These are phyloP conservation scores for Drosophila rubida DNA, from an alignment of 2,888 invertebrate species.

Conservation along the genomic window DNA sequence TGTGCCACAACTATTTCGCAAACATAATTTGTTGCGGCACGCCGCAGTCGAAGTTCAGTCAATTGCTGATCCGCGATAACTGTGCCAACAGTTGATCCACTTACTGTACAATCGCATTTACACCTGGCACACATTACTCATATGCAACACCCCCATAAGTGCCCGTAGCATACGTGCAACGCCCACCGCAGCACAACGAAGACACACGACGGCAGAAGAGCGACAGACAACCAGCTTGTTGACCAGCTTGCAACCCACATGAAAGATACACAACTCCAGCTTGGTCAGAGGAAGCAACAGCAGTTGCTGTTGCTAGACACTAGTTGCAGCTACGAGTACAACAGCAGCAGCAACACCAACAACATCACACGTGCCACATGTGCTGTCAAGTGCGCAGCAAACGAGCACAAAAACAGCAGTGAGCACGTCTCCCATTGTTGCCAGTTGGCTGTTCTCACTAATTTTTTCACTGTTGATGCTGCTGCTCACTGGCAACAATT, in stretches of 20 bases:
- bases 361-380: conserved; percentile 77
- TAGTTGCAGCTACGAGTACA: conserved; percentile 32
- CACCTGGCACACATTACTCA: conserved; percentile 43
- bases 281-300: conserved; percentile 1
- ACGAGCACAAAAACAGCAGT: conserved; percentile 28
- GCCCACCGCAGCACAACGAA: conserved; percentile 29
- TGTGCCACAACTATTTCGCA: not conserved
- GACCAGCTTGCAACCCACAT: conserved; percentile 41
- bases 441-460: conserved; percentile 54
- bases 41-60: not conserved
- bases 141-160: conserved; percentile 28
- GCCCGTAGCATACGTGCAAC: conserved; percentile 12
- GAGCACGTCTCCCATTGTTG: conserved; percentile 58
- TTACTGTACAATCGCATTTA: conserved; percentile 49
- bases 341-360: conserved; percentile 28
- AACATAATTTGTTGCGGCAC: not conserved
- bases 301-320: conserved; percentile 31
- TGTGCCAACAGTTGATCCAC: conserved; percentile 24
- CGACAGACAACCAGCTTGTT: conserved; percentile 15
- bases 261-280: conserved; percentile 24
- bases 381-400: conserved; percentile 74
- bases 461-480: conserved; percentile 35
- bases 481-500: conserved; percentile 58
- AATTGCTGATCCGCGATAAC: not conserved
- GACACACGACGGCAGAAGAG: not conserved